Evolutionary conservation across 2,113 vertebrate genomes (phyloP), one percentile per base, ranked within the genome.

Genomic region (Puma concolor): DNA sequence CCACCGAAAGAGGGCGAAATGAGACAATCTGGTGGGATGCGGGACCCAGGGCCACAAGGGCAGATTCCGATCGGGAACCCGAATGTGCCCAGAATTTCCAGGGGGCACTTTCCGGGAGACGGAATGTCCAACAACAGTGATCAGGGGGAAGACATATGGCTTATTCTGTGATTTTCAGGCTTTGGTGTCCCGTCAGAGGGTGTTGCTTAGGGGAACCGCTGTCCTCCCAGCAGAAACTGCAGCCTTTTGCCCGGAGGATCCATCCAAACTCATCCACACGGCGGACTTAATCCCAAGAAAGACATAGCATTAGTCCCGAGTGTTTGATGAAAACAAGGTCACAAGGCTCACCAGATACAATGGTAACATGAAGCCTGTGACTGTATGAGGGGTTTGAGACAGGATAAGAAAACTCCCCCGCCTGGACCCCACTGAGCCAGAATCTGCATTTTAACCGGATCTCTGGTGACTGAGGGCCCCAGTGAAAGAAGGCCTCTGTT

Each of bases 361-460:
- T 12, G 54, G 38, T 21, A 15, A 7, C 1, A 0, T 1, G 16
- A 23, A 2, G 3, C 2, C 27, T 4, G 11, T 2, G 54, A 3
- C 41, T 16, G 4, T 14, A 8, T 0, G 64, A 7, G 7, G 66
- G 0, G 6, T 4, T 27, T 16, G 54, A 29, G 4, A 38, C 12
- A 33, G 4, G 91, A 76, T 33, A 52, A 67, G 83, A 79, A 94
- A 67, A 44, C 0, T 6, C 50, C 16, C 41, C 57, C 11, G 0
- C 10, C 33, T 8, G 4, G 15, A 9, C 7, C 0, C 0, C 2
- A 15, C 31, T 1, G 0, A 19, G 36, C 5, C 16, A 4, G 16
- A n/a, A 44, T 2, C 33, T 13, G 7, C 23, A 1, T 76, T 64
- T 50, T 31, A 19, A 64, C 54, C 10, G 31, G 41, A 12, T 21